Base-by-base conservation (phyloP, 2,888 invertebrate genomes). In the Branchipolynoe longqiensis region DNA sequence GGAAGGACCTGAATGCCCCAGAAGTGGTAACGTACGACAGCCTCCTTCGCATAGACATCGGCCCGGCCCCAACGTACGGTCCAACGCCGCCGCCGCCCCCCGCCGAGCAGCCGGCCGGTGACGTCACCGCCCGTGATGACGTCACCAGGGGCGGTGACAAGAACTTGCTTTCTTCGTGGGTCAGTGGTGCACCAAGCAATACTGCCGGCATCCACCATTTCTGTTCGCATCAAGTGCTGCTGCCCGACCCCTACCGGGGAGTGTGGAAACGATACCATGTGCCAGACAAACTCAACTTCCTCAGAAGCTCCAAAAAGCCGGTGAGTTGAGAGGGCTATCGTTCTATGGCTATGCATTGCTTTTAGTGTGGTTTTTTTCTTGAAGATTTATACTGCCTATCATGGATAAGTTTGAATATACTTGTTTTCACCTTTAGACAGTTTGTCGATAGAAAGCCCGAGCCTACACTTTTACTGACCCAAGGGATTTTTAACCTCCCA, bases 201-300 rank as follows among this genome's bases (percentile, higher is more conserved):
- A 12, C 8, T 12, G 58, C 33, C 48, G 59, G 88, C 83, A 90
- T 93, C 56, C 93, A 93, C 86, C 92, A 93, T 88, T 93, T 93
- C 88, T 93, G 93, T 88, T 91, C 90, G 0, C 88, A 88, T 14
- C 91, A 91, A 25, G 90, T 91, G 62, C 92, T 92, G 88, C 89
- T 93, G 14, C 92, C 92, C 0, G 89, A 90, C 82, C 89, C 90
- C 56, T 90, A 92, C 81, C 87, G 89, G 74, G 90, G 92, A 82
- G 87, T 90, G 4, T 92, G 92, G 58, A 89, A 92, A 41, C 91
- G 92, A 81, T 92, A 93, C 85, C 92, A 92, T 85, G 90, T 91
- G 25, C 92, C 92, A 4, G 91, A 90, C 86, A 89, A 90, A 84
- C 92, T 82, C 36, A 69, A 82, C 38, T 31, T 58, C 18, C 36